Conservation (phyloP, 2,797 vertebrate species). For the Crocidura indochinensis region DNA sequence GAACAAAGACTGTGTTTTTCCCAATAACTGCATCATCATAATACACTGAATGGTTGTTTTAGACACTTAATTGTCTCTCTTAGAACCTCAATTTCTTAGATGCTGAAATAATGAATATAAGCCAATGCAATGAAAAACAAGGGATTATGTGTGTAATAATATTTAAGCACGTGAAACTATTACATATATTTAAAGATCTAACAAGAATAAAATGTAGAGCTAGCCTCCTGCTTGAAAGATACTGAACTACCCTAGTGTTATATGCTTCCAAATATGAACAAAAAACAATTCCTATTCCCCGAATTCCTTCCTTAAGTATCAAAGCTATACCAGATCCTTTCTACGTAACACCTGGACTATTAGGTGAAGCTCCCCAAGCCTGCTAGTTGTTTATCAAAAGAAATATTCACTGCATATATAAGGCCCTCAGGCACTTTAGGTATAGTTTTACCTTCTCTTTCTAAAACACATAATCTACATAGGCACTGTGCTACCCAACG, state of each 20-base stretch:
- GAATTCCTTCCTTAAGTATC: not conserved
- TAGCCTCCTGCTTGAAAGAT: not conserved
- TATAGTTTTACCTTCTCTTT: not conserved
- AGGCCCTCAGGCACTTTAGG: not conserved
- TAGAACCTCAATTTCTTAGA: conserved; percentile 32
- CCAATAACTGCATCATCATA: conserved; percentile 2
- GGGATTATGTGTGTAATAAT: conserved; percentile 27
- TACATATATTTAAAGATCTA: conserved; percentile 47
- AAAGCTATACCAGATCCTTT: not conserved
- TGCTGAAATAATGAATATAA: conserved; percentile 37
- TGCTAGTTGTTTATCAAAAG: not conserved
- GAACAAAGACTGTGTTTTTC: conserved; percentile 12
- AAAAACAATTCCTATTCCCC: not conserved
- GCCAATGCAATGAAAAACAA: conserved; percentile 42
- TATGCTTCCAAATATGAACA: not conserved
- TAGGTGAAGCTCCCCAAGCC: not conserved
- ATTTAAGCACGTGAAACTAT: conserved; percentile 29
- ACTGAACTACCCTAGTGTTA: conserved; percentile 22
- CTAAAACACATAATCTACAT: not conserved
- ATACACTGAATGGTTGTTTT: not conserved
- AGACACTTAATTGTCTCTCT: too few species aligned
- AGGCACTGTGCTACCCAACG: not conserved
- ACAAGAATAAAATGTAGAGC: conserved; percentile 41
- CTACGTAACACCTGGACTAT: not conserved
- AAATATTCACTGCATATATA: not conserved